Evolutionary conservation across 2,113 vertebrate genomes (phyloP).

Genomic region (Pleuronectes platessa): DNA sequence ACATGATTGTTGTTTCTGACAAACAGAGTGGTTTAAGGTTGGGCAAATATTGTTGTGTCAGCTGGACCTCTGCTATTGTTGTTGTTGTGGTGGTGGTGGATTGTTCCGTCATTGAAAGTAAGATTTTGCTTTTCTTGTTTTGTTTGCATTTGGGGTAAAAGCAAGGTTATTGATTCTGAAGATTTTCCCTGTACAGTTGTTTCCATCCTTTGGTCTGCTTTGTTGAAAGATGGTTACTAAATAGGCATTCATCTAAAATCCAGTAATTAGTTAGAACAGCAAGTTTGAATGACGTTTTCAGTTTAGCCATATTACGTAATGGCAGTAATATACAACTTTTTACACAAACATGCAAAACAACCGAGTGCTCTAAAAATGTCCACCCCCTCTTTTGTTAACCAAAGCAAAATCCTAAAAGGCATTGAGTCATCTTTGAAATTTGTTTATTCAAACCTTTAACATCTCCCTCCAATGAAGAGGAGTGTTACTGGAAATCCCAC

Average conservation of each 20-base stretch:
- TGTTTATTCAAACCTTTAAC: constrained; percentile 11
- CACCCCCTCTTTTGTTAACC: neutral
- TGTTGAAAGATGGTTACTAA: neutral
- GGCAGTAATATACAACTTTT: constrained; percentile 40
- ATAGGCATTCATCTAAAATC: neutral
- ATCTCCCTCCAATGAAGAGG: neutral
- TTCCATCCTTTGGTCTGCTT: constrained; percentile 4
- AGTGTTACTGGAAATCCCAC: constrained; percentile 14
- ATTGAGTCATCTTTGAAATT: constrained; percentile 3
- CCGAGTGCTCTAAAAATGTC: constrained; percentile 23
- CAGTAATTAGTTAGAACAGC: neutral
- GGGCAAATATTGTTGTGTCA: neutral
- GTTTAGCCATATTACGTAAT: neutral
- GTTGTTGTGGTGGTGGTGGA: neutral
- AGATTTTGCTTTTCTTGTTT: neutral
- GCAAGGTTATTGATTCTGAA: neutral
- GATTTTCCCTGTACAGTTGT: neutral
- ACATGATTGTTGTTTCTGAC: constrained; percentile 34
- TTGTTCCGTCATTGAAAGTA: neutral
- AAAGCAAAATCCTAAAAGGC: constrained; percentile 13
- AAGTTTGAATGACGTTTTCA: neutral
- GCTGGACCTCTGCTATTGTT: constrained; percentile 13
- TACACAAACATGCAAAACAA: constrained; percentile 84
- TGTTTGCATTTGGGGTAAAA: neutral
- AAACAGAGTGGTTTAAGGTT: neutral